phyloP scores from a whole-genome alignment of 2,113 vertebrate genomes.

The Sclerurus mexicanus region DNA sequence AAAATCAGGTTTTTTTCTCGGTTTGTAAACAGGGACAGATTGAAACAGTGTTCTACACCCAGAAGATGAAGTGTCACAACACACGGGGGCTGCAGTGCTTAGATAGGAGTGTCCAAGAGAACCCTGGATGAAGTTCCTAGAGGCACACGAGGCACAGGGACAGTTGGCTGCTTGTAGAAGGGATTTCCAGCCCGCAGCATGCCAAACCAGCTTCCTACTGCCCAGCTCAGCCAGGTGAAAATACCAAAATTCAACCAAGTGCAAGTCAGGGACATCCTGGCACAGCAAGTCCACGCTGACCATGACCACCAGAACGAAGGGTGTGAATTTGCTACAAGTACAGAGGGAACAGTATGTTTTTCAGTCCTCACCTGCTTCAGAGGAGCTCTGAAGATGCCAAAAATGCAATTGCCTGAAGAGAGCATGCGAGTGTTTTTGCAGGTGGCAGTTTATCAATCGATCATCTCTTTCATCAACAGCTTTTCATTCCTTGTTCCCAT shows the following conservation, averaged over 20 bases:
- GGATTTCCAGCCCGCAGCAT: neutral
- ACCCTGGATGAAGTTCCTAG: neutral
- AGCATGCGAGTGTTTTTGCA: neutral
- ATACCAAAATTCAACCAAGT: neutral
- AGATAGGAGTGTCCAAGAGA: neutral
- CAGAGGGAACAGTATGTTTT: neutral
- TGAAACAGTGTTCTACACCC: neutral
- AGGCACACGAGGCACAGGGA: neutral
- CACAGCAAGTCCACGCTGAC: neutral
- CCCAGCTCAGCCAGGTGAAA: neutral
- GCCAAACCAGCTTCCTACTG: neutral
- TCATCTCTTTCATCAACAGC: constrained; percentile 20
- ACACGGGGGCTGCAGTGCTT: neutral
- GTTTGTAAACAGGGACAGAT: neutral
- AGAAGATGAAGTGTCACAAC: neutral
- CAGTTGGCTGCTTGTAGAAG: neutral
- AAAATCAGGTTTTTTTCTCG: neutral
- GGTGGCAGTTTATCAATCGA: constrained; percentile 27
- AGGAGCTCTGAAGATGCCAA: neutral
- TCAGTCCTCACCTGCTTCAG: neutral
- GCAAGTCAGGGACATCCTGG: neutral
- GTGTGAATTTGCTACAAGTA: neutral
- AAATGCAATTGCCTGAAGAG: neutral
- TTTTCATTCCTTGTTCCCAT: constrained; percentile 37
- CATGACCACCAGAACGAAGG: neutral